Base-by-base conservation (phyloP, 2,113 vertebrate genomes). In the Forbesichthys agassizii region DNA sequence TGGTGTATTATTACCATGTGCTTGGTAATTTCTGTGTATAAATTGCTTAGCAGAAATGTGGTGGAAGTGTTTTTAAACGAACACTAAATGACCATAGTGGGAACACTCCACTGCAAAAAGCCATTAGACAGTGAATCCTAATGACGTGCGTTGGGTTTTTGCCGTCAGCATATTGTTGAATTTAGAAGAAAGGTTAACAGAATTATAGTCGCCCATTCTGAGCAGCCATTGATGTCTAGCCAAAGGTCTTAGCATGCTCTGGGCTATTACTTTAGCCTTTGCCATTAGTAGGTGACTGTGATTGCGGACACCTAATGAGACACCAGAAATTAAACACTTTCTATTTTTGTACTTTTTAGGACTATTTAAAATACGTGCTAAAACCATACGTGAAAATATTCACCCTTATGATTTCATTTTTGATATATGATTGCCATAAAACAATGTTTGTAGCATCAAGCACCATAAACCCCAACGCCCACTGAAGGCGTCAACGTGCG, bases 201-300 rank as follows among this genome's bases (percentile, higher is more conserved):
- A 52, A 60, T 71, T 81, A 76, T 6, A 54, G 59, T 46, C 60
- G 81, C 81, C 74, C 2, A 77, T 80, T 69, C 60, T 27, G 66
- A 69, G 36, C 36, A 42, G 36, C 5, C 36, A 80, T 75, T 60
- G 65, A 73, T 66, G 73, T 80, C 73, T 51, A 66, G 69, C 63
- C 67, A 84, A 84, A 88, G 85, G 84, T 86, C 79, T 67, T 5
- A n/a, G 49, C 61, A 61, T 56, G 59, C 86, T 68, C 54, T n/a
- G n/a, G 65, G 84, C 71, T 58, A 80, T 79, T 69, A 71, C 71
- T 62, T 79, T 67, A 68, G 36, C 76, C 79, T 79, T 78, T 88
- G 52, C 64, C 80, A 83, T 77, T 78, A 82, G 75, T 69, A 71
- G 70, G 69, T 74, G 56, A 56, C 65, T 62, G 33, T 57, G 36